These are phyloP conservation scores for Drosophila equinoxialis DNA, from an alignment of 1,140 invertebrate genomes.

Conservation along the genomic window DNA sequence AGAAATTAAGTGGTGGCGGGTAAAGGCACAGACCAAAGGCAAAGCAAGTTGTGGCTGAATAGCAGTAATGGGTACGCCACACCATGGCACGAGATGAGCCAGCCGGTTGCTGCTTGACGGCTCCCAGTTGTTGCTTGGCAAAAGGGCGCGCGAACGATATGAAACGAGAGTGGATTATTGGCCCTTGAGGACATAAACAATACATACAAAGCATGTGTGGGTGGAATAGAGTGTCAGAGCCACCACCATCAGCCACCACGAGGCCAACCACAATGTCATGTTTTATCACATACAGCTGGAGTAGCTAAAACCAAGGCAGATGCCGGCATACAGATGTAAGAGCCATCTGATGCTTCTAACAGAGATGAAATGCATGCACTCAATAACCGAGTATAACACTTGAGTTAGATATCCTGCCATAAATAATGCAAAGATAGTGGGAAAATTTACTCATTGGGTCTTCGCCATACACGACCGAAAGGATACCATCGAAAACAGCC, in stretches of 20 bases:
- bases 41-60: slow-evolving; percentile 30
- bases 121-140: slow-evolving; percentile 13
- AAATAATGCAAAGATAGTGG: slow-evolving; percentile 36
- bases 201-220: slow-evolving; percentile 28
- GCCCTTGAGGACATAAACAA: slow-evolving; percentile 74
- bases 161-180: slow-evolving; percentile 82
- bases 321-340: background rate
- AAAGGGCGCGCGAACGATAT: slow-evolving; percentile 61
- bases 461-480: background rate
- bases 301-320: background rate
- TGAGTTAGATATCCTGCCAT: slow-evolving; percentile 2
- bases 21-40: slow-evolving; percentile 23
- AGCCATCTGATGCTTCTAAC: slow-evolving; percentile 5
- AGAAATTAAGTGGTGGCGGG: slow-evolving; percentile 80
- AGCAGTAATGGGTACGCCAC: slow-evolving; percentile 3
- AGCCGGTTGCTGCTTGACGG: slow-evolving; percentile 10
- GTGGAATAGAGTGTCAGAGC: slow-evolving; percentile 11
- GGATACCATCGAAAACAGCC: slow-evolving; percentile 7
- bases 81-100: too few species aligned
- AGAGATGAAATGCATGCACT: background rate
- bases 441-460: slow-evolving; percentile 26
- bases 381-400: background rate
- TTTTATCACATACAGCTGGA: background rate
- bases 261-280: slow-evolving; percentile 10
- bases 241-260: background rate